Percentiles rank a stretch among this genome's conserved stretches.
phyloP scores from a whole-genome alignment of 2,888 invertebrate species.

The Ctena decussata region DNA sequence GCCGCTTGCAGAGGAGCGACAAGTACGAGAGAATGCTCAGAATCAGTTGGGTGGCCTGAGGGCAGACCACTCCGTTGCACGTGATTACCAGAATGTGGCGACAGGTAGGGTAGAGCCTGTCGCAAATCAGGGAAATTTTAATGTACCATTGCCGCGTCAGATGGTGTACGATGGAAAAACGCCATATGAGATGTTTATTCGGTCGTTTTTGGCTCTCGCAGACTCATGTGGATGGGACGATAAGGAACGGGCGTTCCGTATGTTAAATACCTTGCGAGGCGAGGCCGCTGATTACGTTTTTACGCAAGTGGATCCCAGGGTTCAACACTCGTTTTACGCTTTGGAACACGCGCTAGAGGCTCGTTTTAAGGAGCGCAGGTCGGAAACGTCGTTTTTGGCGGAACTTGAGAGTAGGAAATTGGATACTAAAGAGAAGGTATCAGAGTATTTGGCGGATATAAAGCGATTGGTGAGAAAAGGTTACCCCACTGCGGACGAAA shows the following conservation, averaged over 20 bases:
- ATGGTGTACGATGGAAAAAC: slow-evolving; percentile 38
- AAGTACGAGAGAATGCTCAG: not conserved
- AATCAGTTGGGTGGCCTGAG: not conserved
- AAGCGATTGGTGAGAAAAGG: slow-evolving; percentile 26
- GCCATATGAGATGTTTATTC: slow-evolving; percentile 35
- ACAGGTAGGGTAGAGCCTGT: not conserved
- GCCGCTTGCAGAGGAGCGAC: not conserved
- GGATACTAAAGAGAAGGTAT: slow-evolving; percentile 20
- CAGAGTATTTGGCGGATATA: slow-evolving; percentile 42
- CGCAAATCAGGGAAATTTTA: not conserved
- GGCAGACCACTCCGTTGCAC: not conserved
- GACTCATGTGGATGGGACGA: slow-evolving; percentile 34
- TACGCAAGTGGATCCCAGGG: not conserved
- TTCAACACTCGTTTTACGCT: not conserved
- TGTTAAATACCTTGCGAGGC: slow-evolving; percentile 29
- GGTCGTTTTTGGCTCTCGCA: slow-evolving; percentile 24
- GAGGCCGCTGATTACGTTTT: slow-evolving; percentile 24
- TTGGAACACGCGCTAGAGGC: slow-evolving; percentile 19
- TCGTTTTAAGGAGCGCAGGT: slow-evolving; percentile 27
- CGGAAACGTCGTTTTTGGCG: slow-evolving; percentile 22
- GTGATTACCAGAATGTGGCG: not conserved
- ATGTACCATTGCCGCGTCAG: slow-evolving; percentile 44
- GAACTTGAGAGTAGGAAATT: slow-evolving; percentile 45
- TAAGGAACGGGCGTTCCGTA: slow-evolving; percentile 33
- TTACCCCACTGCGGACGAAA: slow-evolving; percentile 33